phyloP scores from a whole-genome alignment of 2,113 vertebrate species.

The Brachypodius melanocephalos region DNA sequence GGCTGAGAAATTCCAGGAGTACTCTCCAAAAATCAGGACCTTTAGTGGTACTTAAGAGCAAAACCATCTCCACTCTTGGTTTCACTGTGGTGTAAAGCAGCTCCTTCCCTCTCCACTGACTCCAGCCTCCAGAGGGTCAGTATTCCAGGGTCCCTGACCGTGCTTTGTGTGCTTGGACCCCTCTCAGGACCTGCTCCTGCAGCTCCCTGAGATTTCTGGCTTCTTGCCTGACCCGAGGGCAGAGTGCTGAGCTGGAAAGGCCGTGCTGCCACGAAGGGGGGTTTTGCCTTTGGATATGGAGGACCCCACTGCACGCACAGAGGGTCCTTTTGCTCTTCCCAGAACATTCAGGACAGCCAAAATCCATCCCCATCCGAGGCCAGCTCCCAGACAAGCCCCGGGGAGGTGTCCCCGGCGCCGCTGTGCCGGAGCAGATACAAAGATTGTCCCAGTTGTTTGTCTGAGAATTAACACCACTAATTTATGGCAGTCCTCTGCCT shows the following conservation, averaged over 20 bases:
- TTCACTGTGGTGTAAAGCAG: too few relatives aligned
- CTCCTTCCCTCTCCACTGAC: not conserved
- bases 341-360: not conserved
- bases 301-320: rapidly evolving
- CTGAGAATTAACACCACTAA: not conserved
- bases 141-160: not conserved
- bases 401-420: rapidly evolving
- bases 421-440: not conserved
- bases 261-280: rapidly evolving
- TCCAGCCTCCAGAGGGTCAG: not conserved
- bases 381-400: not conserved
- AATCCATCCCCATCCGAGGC: not conserved
- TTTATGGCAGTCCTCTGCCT: not conserved
- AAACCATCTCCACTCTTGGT: not conserved
- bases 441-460: slow-evolving; percentile 3
- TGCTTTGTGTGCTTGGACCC: not conserved
- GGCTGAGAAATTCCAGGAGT: not conserved
- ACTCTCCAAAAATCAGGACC: not conserved
- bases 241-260: not conserved
- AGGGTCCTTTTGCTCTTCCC: not conserved
- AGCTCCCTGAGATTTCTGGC: rapidly evolving
- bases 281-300: not conserved
- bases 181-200: not conserved
- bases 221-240: not conserved
- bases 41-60: not conserved